phyloP scores from a whole-genome alignment of 2,113 vertebrate species.

The Pterocles orientalis region DNA sequence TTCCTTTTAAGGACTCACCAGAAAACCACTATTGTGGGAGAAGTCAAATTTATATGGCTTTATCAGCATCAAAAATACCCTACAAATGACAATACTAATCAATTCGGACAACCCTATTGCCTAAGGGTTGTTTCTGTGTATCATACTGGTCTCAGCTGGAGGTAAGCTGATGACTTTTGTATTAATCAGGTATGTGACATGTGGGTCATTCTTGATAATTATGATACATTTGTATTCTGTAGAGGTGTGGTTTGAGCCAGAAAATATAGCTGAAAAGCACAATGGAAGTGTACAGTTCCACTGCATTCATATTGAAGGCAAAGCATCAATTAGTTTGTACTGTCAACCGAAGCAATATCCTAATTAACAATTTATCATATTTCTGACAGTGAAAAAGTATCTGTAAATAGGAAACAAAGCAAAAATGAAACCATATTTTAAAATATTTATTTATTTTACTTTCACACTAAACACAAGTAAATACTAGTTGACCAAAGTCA shows the following conservation, averaged over 20 bases:
- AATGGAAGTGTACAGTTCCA: neutral
- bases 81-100: neutral
- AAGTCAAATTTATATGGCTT: neutral
- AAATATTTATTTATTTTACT: conserved; percentile 50
- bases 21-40: neutral
- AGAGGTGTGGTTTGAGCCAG: neutral
- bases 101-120: neutral
- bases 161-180: neutral
- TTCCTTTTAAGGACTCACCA: neutral
- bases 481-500: neutral
- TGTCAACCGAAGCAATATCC: neutral
- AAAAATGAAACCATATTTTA: conserved; percentile 30
- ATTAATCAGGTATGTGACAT: neutral
- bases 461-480: conserved; percentile 28
- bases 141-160: neutral
- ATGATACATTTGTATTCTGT: neutral
- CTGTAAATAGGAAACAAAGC: conserved; percentile 8
- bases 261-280: neutral
- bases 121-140: neutral
- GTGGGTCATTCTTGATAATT: neutral
- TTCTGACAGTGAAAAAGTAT: neutral
- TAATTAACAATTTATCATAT: neutral
- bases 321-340: neutral
- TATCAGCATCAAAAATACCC: neutral
- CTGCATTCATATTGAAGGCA: neutral